Evolutionary conservation across 1,140 invertebrate species (phyloP), one percentile per base, ranked within the genome.

Genomic region (Papilio dardanus): DNA sequence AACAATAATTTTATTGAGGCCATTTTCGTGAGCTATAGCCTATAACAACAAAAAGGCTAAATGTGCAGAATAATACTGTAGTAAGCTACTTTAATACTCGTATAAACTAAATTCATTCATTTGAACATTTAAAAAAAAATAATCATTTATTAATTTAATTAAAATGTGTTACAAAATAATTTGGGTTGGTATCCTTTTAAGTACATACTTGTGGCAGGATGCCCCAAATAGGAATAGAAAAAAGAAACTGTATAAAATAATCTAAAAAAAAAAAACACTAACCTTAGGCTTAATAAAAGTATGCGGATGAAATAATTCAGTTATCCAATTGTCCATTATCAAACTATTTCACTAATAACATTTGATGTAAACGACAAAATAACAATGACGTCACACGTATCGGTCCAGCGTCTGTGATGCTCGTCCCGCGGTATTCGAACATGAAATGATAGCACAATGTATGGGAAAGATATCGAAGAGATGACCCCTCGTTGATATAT

Each of bases 311-410:
- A 93, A 93, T 19, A 93, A 79, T 76, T 92, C 85, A 33, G 88
- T 85, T 74, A 93, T 93, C 91, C 91, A 93, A 83, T 91, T 88
- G 35, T 90, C 86, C 88, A 92, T 92, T 77, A 58, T 62, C 12
- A 75, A 76, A 79, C 37, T 69, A 31, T 80, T 68, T 74, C 74
- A 66, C 40, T 40, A 73, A 77, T 58, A 74, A 66, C 67, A 76
- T n/a, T n/a, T n/a, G 12, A n/a, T 33, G n/a, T 8, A 46, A 16
- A 50, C 42, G 14, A 68, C 19, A 16, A 68, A 50, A 58, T 12
- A 14, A 24, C 21, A 54, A 54, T 28, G 21, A 54, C 50, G 50
- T 12, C 58, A 46, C 28, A 33, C 54, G 46, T 1, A 66, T 69
- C 42, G 40, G n/a, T 65, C 40, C 24, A 35, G 69, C 24, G 28